Evolutionary conservation across 2,113 vertebrate genomes (phyloP).

Genomic region (Carassius carassius): DNA sequence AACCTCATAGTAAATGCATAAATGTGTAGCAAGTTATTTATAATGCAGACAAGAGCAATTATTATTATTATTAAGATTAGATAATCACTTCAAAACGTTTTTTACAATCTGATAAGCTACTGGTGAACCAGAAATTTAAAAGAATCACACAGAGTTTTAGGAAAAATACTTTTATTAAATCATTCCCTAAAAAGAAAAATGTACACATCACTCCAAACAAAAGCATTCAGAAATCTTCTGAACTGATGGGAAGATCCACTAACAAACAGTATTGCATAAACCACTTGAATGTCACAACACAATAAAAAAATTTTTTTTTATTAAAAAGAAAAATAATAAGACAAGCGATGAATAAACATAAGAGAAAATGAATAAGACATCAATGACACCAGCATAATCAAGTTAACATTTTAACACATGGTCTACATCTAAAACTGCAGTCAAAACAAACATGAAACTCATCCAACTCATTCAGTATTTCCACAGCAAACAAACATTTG

Average conservation of each 20-base stretch:
- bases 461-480: background rate
- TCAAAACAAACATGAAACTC: background rate
- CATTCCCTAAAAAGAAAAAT: slow-evolving; percentile 55
- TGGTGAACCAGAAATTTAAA: background rate
- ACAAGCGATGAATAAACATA: slow-evolving; percentile 9
- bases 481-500: background rate
- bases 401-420: background rate
- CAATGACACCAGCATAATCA: background rate
- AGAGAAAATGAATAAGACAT: background rate
- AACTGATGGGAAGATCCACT: slow-evolving; percentile 61
- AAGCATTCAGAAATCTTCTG: slow-evolving; percentile 51
- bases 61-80: background rate
- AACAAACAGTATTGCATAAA: slow-evolving; percentile 66
- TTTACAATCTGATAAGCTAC: background rate
- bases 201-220: slow-evolving; percentile 61
- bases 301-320: too few relatives aligned
- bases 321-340: background rate
- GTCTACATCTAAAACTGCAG: slow-evolving; percentile 44
- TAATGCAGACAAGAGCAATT: too few relatives aligned
- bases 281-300: slow-evolving; percentile 29
- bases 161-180: slow-evolving; percentile 50
- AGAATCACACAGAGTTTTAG: slow-evolving; percentile 11
- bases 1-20: too few relatives aligned
- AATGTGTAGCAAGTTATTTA: background rate
- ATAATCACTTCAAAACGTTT: too few relatives aligned